These are phyloP conservation scores for Sebastes baramenuke DNA, from an alignment of 2,797 vertebrate species.

Conservation along the genomic window DNA sequence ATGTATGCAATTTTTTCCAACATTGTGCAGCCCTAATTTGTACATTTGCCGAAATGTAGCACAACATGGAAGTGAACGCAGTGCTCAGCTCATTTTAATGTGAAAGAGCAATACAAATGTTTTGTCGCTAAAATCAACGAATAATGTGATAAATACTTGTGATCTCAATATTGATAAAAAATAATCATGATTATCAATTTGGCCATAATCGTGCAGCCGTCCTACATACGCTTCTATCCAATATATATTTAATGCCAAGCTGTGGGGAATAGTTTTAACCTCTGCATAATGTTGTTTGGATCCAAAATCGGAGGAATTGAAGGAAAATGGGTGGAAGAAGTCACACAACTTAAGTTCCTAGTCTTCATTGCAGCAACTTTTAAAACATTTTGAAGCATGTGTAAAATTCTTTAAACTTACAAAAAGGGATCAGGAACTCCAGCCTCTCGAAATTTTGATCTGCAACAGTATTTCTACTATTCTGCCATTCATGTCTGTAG, in stretches of 20 bases:
- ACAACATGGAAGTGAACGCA: too few relatives aligned
- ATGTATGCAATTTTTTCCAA: too few relatives aligned
- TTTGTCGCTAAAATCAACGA: too few relatives aligned
- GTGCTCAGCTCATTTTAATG: too few relatives aligned
- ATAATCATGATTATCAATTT: too few relatives aligned
- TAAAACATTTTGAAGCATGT: not conserved
- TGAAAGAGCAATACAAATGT: too few relatives aligned
- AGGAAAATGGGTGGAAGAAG: not conserved
- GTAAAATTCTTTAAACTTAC: not conserved
- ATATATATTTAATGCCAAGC: too few relatives aligned
- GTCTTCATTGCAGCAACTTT: not conserved
- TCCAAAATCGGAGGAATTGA: not conserved
- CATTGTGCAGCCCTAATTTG: too few relatives aligned
- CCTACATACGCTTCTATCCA: not conserved
- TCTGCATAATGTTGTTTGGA: not conserved
- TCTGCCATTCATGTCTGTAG: not conserved
- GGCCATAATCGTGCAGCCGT: too few relatives aligned
- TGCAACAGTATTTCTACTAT: not conserved
- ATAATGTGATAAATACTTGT: too few relatives aligned
- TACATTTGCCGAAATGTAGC: too few relatives aligned
- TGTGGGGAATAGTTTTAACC: not conserved
- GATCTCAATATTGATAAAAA: too few relatives aligned
- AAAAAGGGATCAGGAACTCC: not conserved
- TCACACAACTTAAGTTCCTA: not conserved
- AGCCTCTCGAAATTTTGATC: not conserved